Percentiles rank a stretch among this genome's conserved stretches.
Evolutionary conservation across 2,888 invertebrate species (phyloP).

Genomic region (Dexiosoma caninum): DNA sequence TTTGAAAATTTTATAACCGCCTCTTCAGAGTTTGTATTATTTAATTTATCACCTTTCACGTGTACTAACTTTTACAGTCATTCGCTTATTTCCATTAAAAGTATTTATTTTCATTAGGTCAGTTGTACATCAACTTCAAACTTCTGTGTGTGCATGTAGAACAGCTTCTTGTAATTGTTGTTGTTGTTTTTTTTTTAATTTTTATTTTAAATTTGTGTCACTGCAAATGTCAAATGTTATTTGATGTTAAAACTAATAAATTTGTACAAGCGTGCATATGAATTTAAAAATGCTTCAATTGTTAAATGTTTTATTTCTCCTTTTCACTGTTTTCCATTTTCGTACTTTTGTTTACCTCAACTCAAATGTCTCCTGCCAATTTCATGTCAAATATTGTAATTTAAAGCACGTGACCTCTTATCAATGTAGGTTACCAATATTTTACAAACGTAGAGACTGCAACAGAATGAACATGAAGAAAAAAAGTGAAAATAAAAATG

Average conservation of each 20-base stretch:
- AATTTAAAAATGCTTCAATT: not conserved
- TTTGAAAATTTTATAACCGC: not conserved
- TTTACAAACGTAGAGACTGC: too few species aligned
- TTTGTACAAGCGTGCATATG: slow-evolving; percentile 16
- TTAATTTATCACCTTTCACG: slow-evolving; percentile 16
- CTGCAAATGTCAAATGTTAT: slow-evolving; percentile 55
- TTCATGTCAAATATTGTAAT: slow-evolving; percentile 60
- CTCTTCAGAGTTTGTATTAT: slow-evolving; percentile 3
- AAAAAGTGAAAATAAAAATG: slow-evolving; percentile 15
- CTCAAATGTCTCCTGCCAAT: slow-evolving; percentile 58
- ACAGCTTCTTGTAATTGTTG: not conserved
- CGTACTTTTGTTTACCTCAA: slow-evolving; percentile 26
- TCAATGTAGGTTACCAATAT: slow-evolving; percentile 45
- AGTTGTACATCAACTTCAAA: not conserved
- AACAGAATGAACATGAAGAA: not conserved
- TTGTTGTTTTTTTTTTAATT: too few species aligned
- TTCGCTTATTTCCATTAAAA: not conserved
- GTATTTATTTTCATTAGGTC: slow-evolving; percentile 23
- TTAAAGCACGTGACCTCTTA: slow-evolving; percentile 62
- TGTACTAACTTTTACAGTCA: not conserved
- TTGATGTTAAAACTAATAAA: slow-evolving; percentile 47
- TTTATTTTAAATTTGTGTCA: slow-evolving; percentile 46
- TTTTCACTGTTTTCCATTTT: not conserved
- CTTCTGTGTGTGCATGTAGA: not conserved
- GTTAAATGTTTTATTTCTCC: not conserved